These are phyloP conservation scores for Oceanodroma tethys DNA, from an alignment of 2,113 vertebrate genomes.

Conservation along the genomic window DNA sequence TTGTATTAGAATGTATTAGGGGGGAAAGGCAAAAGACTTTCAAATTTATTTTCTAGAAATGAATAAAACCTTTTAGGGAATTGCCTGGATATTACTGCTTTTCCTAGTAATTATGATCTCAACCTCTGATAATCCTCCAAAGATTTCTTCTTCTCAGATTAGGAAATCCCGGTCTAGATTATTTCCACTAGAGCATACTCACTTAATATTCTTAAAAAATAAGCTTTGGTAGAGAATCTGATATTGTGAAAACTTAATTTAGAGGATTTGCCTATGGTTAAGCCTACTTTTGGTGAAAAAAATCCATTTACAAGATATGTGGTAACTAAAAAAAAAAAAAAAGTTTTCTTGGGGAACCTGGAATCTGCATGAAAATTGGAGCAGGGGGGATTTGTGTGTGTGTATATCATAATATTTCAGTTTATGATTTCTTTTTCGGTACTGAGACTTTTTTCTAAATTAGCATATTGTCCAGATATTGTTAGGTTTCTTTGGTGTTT, in stretches of 20 bases:
- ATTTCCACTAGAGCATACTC: neutral
- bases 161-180: neutral
- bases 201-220: neutral
- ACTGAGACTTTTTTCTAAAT: neutral
- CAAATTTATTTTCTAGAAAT: neutral
- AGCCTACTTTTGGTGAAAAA: neutral
- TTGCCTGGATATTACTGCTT: neutral
- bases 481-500: neutral
- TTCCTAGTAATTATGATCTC: neutral
- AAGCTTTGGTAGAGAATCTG: neutral
- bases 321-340: neutral
- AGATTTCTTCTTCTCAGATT: neutral
- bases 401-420: neutral
- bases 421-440: neutral
- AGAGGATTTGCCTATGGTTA: neutral
- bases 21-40: neutral
- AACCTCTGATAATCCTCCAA: neutral
- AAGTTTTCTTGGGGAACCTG: neutral
- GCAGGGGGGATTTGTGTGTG: neutral
- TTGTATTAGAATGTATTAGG: neutral
- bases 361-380: neutral
- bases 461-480: neutral
- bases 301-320: neutral
- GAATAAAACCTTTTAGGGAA: neutral
- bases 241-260: neutral